Evolutionary conservation across 2,888 invertebrate genomes (phyloP).

Genomic region (Sarcophaga subvicina): DNA sequence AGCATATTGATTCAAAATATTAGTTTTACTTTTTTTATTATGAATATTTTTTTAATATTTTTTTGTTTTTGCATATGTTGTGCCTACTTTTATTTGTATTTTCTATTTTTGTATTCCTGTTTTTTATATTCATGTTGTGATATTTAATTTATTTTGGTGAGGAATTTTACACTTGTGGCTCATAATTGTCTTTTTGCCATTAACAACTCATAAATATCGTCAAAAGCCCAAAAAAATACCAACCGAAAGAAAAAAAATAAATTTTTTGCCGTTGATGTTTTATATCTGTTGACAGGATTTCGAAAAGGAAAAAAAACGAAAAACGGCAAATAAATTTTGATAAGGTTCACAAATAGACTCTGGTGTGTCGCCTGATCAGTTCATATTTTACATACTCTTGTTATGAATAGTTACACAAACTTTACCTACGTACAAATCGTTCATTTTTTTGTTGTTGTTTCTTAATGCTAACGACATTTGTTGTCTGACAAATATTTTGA

Average conservation of each 20-base stretch:
- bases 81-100: constrained; percentile 1
- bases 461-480: no score
- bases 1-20: constrained; percentile 31
- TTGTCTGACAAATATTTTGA: no score
- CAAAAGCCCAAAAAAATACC: constrained; percentile 9
- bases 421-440: constrained; percentile 38
- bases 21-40: constrained; percentile 10
- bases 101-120: not conserved
- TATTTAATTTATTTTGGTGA: constrained; percentile 46
- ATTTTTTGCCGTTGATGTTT: constrained; percentile 35
- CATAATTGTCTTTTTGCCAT: constrained; percentile 74
- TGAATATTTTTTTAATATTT: not conserved
- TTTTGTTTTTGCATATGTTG: constrained; percentile 26
- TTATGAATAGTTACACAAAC: constrained; percentile 31
- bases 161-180: constrained; percentile 69
- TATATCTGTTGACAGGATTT: constrained; percentile 54
- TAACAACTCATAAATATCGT: constrained; percentile 77
- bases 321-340: constrained; percentile 20
- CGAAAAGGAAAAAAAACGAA: constrained; percentile 10
- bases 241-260: not conserved
- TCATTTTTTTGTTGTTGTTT: not conserved
- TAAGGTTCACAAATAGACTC: constrained; percentile 40
- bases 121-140: not conserved
- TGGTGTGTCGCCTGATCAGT: not conserved
- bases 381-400: constrained; percentile 19